Evolutionary conservation across 2,888 invertebrate genomes (phyloP).

Genomic region (Ametastegia equiseti): DNA sequence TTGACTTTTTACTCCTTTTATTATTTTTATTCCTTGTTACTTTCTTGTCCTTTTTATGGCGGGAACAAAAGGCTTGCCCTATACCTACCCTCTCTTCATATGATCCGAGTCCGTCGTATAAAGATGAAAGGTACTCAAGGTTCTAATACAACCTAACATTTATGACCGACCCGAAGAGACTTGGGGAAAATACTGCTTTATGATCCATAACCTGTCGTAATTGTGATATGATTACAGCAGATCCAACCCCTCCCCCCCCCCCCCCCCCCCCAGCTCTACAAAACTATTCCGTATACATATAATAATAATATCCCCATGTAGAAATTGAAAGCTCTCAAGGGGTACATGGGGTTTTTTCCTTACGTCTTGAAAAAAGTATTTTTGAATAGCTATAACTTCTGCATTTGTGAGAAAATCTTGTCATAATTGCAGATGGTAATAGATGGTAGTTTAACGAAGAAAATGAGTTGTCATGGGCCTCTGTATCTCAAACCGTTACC

Average conservation of each 20-base stretch:
- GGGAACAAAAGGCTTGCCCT: conserved; percentile 25
- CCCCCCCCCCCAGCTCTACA: too few relatives aligned
- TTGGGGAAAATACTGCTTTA: conserved; percentile 46
- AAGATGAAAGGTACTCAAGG: conserved; percentile 45
- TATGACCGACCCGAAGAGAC: conserved; percentile 38
- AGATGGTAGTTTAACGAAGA: too few relatives aligned
- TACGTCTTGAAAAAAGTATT: too few relatives aligned
- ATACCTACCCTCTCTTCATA: background rate
- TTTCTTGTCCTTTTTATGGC: conserved; percentile 8
- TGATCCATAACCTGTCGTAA: conserved; percentile 59
- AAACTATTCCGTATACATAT: background rate
- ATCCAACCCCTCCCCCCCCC: too few relatives aligned
- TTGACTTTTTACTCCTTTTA: background rate
- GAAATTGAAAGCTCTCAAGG: background rate
- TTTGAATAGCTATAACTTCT: too few relatives aligned
- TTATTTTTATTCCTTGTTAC: conserved; percentile 8
- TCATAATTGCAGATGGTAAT: too few relatives aligned
- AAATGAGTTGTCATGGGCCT: too few relatives aligned
- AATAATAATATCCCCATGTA: too few relatives aligned
- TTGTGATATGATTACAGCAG: conserved; percentile 57
- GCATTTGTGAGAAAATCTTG: too few relatives aligned
- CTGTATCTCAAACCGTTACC: too few relatives aligned
- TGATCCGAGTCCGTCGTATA: conserved; percentile 37
- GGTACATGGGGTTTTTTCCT: too few relatives aligned
- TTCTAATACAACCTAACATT: conserved; percentile 40